phyloP scores from a whole-genome alignment of 2,113 vertebrate genomes.

The Aegithalos caudatus region DNA sequence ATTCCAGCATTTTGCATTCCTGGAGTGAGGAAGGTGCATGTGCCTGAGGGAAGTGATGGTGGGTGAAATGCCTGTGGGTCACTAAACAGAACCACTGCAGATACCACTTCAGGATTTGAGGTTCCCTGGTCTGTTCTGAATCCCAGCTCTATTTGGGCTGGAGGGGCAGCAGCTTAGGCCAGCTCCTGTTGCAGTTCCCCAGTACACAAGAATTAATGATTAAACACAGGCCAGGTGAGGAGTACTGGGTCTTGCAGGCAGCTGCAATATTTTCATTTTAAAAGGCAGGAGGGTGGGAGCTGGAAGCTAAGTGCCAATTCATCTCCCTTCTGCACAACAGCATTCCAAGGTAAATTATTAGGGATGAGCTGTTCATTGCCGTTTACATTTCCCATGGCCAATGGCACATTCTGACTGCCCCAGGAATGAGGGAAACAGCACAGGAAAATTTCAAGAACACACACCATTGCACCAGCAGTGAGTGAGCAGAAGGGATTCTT shows the following conservation, averaged over 20 bases:
- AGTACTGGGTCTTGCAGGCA: neutral
- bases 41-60: rapidly evolving
- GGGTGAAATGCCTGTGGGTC: rapidly evolving
- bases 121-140: neutral
- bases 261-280: neutral
- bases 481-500: neutral
- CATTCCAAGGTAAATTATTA: neutral
- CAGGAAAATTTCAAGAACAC: neutral
- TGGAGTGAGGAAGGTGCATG: rapidly evolving
- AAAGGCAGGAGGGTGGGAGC: neutral
- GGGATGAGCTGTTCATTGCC: neutral
- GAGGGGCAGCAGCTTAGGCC: neutral
- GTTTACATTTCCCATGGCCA: neutral
- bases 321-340: neutral
- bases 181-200: neutral
- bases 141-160: neutral
- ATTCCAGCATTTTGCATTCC: neutral
- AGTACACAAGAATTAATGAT: neutral
- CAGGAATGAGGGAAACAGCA: neutral
- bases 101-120: rapidly evolving
- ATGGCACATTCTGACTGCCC: neutral
- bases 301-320: neutral
- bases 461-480: neutral
- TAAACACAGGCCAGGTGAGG: neutral
- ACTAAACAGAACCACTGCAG: neutral